These are phyloP conservation scores for Toxonevra muliebris DNA, from an alignment of 2,888 invertebrate species.

Conservation along the genomic window DNA sequence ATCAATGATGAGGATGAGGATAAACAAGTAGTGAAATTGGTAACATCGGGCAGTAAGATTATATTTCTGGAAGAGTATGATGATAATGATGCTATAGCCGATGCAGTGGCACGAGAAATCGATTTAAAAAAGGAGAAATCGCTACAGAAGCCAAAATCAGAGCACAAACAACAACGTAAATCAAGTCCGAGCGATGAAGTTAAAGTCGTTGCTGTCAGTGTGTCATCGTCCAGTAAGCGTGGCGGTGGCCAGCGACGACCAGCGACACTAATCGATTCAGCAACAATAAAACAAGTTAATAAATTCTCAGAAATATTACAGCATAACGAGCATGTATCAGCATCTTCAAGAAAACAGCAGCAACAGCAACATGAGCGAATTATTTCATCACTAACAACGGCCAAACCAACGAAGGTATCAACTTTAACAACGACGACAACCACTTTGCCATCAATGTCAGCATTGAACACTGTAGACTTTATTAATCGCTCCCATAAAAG, in stretches of 20 bases:
- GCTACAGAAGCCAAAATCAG: conserved; percentile 53
- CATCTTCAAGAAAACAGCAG: conserved; percentile 13
- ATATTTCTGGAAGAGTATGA: conserved; percentile 55
- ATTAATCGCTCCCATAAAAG: conserved; percentile 69
- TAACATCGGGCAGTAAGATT: conserved; percentile 61
- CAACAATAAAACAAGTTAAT: conserved; percentile 18
- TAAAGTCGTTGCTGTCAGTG: conserved; percentile 67
- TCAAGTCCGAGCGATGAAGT: conserved; percentile 51
- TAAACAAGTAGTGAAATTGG: conserved; percentile 57
- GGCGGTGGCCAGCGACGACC: conserved; percentile 3
- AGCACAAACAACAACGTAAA: conserved; percentile 22
- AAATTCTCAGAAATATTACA: conserved; percentile 10
- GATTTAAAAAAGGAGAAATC: conserved; percentile 40
- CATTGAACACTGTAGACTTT: conserved; percentile 41
- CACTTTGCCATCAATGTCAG: conserved; percentile 14
- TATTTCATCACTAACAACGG: conserved; percentile 26
- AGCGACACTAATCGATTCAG: too few species aligned
- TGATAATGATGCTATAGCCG: conserved; percentile 44
- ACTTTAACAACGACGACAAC: conserved; percentile 23
- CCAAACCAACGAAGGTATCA: background rate
- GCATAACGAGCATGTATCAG: conserved; percentile 2
- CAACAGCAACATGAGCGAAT: conserved; percentile 26
- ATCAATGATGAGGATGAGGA: conserved; percentile 34
- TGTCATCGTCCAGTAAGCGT: conserved; percentile 61
- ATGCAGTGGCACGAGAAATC: conserved; percentile 42